phyloP scores from a whole-genome alignment of 2,888 invertebrate genomes.

The Hirtodrosophila cameraria region DNA sequence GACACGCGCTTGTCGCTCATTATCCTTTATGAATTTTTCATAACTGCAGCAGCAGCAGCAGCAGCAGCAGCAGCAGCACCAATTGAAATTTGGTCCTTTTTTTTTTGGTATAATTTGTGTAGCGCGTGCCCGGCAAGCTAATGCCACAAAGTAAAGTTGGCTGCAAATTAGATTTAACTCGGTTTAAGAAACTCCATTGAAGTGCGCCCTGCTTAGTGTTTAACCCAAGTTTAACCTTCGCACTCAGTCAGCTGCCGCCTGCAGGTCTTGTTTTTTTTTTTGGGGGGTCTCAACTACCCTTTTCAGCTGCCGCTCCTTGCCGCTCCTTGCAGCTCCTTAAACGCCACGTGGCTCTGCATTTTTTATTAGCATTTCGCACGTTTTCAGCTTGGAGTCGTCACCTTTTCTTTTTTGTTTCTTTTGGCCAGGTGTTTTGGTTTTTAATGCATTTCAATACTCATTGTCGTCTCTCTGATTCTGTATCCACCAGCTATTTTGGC shows the following conservation, averaged over 20 bases:
- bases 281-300: neutral
- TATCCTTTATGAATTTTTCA: conserved; percentile 83
- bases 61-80: conserved; percentile 44
- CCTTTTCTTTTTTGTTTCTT: neutral
- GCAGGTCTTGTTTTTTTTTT: conserved; percentile 14
- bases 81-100: conserved; percentile 69
- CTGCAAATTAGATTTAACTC: conserved; percentile 68
- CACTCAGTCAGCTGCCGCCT: conserved; percentile 27
- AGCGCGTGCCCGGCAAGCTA: conserved; percentile 73
- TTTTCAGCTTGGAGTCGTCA: conserved; percentile 41
- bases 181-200: conserved; percentile 56
- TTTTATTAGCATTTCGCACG: conserved; percentile 71
- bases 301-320: neutral
- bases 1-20: conserved; percentile 81
- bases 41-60: conserved; percentile 62
- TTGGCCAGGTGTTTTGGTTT: conserved; percentile 19
- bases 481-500: conserved; percentile 7
- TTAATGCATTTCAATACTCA: conserved; percentile 18
- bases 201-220: conserved; percentile 49
- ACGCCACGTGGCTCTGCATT: conserved; percentile 56
- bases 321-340: conserved; percentile 1
- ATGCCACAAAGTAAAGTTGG: conserved; percentile 51
- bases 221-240: conserved; percentile 54
- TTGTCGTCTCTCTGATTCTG: conserved; percentile 10
- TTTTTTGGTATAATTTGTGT: conserved; percentile 61